These are phyloP conservation scores for Diloba caeruleocephala DNA, from an alignment of 2,888 invertebrate genomes.

Conservation along the genomic window DNA sequence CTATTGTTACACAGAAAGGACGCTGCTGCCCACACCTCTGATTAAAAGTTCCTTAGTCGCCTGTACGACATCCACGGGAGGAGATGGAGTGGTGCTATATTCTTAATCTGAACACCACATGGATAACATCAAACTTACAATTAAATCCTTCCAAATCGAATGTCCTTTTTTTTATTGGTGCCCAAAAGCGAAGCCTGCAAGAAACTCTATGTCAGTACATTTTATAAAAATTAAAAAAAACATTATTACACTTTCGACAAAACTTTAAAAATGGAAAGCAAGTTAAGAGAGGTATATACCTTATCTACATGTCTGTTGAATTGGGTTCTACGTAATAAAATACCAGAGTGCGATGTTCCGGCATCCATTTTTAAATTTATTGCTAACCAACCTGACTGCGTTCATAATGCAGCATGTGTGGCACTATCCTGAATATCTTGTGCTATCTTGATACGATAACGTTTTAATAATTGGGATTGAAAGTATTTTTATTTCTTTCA, in stretches of 20 bases:
- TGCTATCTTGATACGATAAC: constrained; percentile 21
- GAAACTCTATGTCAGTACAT: too few relatives aligned
- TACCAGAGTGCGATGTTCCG: constrained; percentile 46
- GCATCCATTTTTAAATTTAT: constrained; percentile 73
- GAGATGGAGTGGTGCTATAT: too few relatives aligned
- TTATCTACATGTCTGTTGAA: constrained; percentile 35
- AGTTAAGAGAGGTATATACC: constrained; percentile 37
- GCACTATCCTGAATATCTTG: constrained; percentile 25
- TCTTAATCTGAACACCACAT: too few relatives aligned
- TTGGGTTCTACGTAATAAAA: constrained; percentile 48
- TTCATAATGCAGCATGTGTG: constrained; percentile 54
- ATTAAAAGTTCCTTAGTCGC: too few relatives aligned
- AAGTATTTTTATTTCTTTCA: too few relatives aligned
- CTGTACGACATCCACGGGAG: too few relatives aligned
- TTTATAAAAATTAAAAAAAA: not conserved
- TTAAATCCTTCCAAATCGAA: too few relatives aligned
- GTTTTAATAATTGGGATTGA: not conserved
- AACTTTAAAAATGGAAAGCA: constrained; percentile 25
- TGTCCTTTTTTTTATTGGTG: too few relatives aligned
- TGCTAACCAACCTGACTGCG: constrained; percentile 58
- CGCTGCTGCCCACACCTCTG: too few relatives aligned
- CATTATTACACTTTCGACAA: not conserved
- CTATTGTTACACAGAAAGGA: too few relatives aligned
- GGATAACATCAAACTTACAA: too few relatives aligned
- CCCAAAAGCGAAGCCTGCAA: too few relatives aligned